Evolutionary conservation across 1,140 invertebrate species (phyloP).

Genomic region (Gryllus bimaculatus): DNA sequence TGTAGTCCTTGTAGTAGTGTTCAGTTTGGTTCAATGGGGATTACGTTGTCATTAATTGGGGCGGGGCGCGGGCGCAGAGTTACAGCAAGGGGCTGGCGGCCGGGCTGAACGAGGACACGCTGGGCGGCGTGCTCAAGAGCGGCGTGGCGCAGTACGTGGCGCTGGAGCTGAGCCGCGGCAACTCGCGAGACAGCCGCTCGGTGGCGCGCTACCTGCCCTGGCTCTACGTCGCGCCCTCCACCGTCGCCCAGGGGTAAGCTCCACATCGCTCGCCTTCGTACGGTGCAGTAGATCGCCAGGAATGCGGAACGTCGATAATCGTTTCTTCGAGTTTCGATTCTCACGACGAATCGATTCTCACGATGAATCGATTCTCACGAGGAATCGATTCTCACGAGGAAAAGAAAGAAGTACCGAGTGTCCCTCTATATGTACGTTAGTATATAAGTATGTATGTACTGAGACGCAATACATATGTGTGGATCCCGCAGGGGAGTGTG

Average conservation of each 20-base stretch:
- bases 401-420: no score
- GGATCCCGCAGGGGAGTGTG: no score
- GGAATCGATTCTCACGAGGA: no score
- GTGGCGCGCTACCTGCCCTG: conserved; percentile 81
- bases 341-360: not conserved
- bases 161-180: conserved; percentile 81
- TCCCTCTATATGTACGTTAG: no score
- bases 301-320: no score
- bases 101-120: conserved; percentile 86
- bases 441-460: no score
- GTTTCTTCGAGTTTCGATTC: no score
- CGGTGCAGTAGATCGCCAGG: not conserved
- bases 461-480: no score
- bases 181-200: conserved; percentile 73
- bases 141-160: conserved; percentile 91
- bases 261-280: not conserved
- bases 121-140: conserved; percentile 90
- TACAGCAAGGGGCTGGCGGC: conserved; percentile 66
- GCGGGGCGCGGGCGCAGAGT: conserved; percentile 48
- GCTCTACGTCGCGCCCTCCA: conserved; percentile 78
- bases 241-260: conserved; percentile 71
- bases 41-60: no score
- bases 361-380: not conserved
- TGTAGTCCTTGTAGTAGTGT: no score
- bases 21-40: no score